A percentile compares a stretch with the other conserved stretches of the same genome.
These are phyloP conservation scores for Cynopterus brachyotis DNA, from an alignment of 2,113 vertebrate species.

Conservation along the genomic window DNA sequence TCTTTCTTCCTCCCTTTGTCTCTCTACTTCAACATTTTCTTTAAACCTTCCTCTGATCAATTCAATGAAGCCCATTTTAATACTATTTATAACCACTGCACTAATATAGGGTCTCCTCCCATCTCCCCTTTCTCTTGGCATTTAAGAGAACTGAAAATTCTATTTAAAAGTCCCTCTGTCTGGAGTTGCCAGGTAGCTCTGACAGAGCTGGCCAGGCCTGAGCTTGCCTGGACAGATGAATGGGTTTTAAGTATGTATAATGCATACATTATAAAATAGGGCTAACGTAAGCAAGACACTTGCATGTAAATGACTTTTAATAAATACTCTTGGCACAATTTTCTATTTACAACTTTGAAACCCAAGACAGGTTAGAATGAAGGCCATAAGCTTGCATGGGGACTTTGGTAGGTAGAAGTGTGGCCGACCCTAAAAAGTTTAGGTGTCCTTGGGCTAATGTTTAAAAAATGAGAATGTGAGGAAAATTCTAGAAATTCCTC, in stretches of 20 bases:
- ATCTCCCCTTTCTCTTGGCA: no score
- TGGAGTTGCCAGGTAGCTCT: not conserved
- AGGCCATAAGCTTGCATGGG: not conserved
- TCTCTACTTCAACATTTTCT: not conserved
- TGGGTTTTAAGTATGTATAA: not conserved
- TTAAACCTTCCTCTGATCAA: not conserved
- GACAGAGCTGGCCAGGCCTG: not conserved
- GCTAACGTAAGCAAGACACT: not conserved
- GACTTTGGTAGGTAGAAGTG: not conserved
- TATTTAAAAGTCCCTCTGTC: not conserved
- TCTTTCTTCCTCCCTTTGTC: not conserved
- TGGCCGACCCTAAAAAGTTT: not conserved
- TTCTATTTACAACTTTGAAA: slow-evolving; percentile 10
- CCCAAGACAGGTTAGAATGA: not conserved
- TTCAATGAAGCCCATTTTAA: not conserved
- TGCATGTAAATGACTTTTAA: not conserved
- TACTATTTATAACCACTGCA: not conserved
- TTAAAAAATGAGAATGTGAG: slow-evolving; percentile 54
- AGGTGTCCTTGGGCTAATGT: not conserved
- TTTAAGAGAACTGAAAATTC: slow-evolving; percentile 6
- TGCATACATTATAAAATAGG: not conserved
- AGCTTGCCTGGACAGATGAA: not conserved
- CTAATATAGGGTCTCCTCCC: not conserved
- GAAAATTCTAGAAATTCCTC: slow-evolving; percentile 67
- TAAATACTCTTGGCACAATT: not conserved